Evolutionary conservation across 37 sponge, comb jelly and placozoan species (phyloP), one percentile per base, ranked within the genome.

Genomic region (Axinella damicornis): DNA sequence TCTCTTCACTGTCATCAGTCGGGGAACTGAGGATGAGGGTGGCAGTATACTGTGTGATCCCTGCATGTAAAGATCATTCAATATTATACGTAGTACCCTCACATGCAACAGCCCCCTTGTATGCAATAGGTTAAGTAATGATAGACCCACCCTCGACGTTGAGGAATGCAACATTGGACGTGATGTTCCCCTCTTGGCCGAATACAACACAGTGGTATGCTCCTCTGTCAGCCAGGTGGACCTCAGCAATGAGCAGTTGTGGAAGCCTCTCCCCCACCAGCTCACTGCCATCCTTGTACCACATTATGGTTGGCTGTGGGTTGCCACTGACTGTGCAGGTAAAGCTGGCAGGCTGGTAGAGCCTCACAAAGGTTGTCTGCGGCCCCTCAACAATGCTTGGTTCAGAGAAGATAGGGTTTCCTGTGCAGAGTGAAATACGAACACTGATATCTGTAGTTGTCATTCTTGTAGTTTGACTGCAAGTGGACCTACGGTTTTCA

Each of bases 261-360:
- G 28, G 21, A 14, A 31, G 27, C 2, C 36, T 37, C 21, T 65
- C 67, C 27, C 76, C 81, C 56, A 59, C 17, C 13, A 85, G 21
- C 22, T 20, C 32, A 20, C 22, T 27, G 5, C 73, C 65, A 36
- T 87, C 88, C 65, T 87, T 87, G 55, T 75, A 87, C 88, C 88
- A 87, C 63, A 21, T 31, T 81, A 87, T 80, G 24, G 0, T 14
- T 0, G 88, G 88, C 24, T 71, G 56, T 2, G 88, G 88, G 56
- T 28, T 56, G 31, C 88, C 88, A 27, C 53, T 33, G 38, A 61
- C 82, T 9, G 25, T 32, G 46, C 88, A 87, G 53, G 55, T 74
- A 6, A 87, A 67, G 32, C 11, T 76, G 22, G 53, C 82, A 12
- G 72, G 52, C 13, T 36, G 27, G 35, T 24, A 59, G 41, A 82